Evolutionary conservation across 2,113 vertebrate species (phyloP), one percentile per base, ranked within the genome.

Genomic region (Tauraco erythrolophus): DNA sequence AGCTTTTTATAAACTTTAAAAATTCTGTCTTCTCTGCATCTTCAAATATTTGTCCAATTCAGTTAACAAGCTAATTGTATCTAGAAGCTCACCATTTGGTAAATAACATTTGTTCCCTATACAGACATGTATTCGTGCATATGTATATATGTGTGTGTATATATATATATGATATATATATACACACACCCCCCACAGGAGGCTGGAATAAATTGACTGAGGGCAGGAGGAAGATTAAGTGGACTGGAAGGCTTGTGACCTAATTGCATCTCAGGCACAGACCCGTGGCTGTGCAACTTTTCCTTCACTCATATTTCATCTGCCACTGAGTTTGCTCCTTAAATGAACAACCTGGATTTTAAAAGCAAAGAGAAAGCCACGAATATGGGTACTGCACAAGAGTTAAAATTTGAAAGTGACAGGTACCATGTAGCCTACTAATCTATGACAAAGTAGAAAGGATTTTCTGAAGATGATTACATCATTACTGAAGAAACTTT

Each of bases 121-220:
- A 21, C 16, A 28, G 1, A 0, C 11, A 23, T 12, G 7, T 31
- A 14, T 30, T 39, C 79, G 33, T 58, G 10, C 12, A 6, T 5
- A 8, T 16, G 6, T 19, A 8, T 12, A 5, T 2, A 14, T 6
- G 10, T 8, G 17, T 24, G 21, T 11, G 31, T 16, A 5, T 4
- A 8, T 16, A 7, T 17, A 13, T 16, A 27, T n/a, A 30, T 22
- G 17, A 53, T 50, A 51, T 24, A 25, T 2, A 30, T 12, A 43
- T 2, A 37, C 0, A 27, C 1, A 35, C 4, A 21, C 4, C 7
- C 5, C 24, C 45, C 5, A 8, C 12, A 22, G 35, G n/a, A 89
- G 12, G 33, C 41, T 19, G 30, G 5, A 78, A 51, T 39, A 65
- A 68, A 64, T 31, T 39, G 25, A 4, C 56, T 60, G 51, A 65